Base-by-base conservation (phyloP, 2,113 vertebrate species). In the Aegithalos caudatus region DNA sequence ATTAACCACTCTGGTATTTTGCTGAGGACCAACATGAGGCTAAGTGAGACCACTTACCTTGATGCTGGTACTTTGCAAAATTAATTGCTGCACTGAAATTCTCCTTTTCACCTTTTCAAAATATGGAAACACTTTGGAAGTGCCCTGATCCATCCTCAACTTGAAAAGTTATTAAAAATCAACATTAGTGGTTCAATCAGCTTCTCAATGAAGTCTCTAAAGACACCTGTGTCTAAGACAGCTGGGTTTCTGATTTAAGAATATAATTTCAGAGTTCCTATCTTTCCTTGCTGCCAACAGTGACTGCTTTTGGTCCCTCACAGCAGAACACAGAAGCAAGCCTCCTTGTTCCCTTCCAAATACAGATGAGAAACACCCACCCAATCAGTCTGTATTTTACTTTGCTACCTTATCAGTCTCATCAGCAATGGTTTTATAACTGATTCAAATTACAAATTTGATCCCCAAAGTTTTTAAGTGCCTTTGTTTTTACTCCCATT, bases 91-190 rank as follows among this genome's bases (percentile, higher is more conserved):
- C 47, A 40, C 58, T 92, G 66, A 88, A 94, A 86, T 84, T 60
- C 77, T 87, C 76, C 65, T 69, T 94, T 92, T 92, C 77, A 92
- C 92, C 86, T 93, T 94, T 81, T 81, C 57, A 84, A 86, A 94
- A 89, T n/a, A 87, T 0, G 0, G 65, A 81, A 90, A 27, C 50
- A 44, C 65, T 86, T 64, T 5, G 48, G 53, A 83, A 78, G 40
- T 70, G 77, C 91, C 80, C 88, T 77, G 60, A 95, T 92, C 83
- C 81, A 60, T 78, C 61, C 83, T 72, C 76, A 78, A 74, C 57
- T 60, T 29, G 62, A 93, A 67, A 85, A 90, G 80, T 74, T 94
- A 91, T 92, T 97, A 94, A 86, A 94, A 81, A 93, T 81, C 86
- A 92, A 62, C 91, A 67, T 51, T 44, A 91, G 83, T 53, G 77